Evolutionary conservation across 2,888 invertebrate genomes (phyloP), one percentile per base, ranked within the genome.

Genomic region (Scaptodrosophila latifasciaeformis): DNA sequence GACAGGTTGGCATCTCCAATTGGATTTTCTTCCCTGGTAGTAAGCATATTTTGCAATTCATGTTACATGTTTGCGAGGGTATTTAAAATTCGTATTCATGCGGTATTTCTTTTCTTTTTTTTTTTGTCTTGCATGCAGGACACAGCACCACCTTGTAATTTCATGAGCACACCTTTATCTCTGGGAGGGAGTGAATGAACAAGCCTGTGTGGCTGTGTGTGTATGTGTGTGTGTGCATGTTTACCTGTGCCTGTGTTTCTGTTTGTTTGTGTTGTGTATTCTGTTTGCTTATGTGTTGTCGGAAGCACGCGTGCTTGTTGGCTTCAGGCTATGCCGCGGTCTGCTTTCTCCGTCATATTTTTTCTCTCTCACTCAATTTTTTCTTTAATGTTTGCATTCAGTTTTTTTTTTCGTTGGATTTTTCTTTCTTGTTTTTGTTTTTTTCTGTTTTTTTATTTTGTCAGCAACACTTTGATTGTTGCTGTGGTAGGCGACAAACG

Each of bases 321-420:
- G 61, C 63, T 60, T 57, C 42, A 46, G 57, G 67, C 46, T 54
- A 30, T 71, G 67, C 46, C 52, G 54, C 64, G 66, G 53, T 49
- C 54, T 57, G 49, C 42, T 30, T 49, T 35, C n/a, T n/a, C n/a
- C n/a, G n/a, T n/a, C n/a, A n/a, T n/a, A n/a, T 34, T 46, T 47
- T 29, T 43, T 10, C 30, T 27, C 39, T 51, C 21, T 42, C 30
- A 10, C 31, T 13, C 5, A 4, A n/a, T n/a, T n/a, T n/a, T n/a
- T n/a, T n/a, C 31, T 30, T 37, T 27, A 49, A 53, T 69, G 54
- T 59, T 64, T 67, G 67, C 67, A 54, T 67, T 64, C 10, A 17
- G 18, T 29, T 12, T 34, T n/a, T 35, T 46, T n/a, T 24, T 39
- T 67, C 67, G 53, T 27, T 40, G 21, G 10, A 17, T 40, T 18